Conservation (phyloP, 2,113 vertebrate genomes). For the Otolemur garnettii region DNA sequence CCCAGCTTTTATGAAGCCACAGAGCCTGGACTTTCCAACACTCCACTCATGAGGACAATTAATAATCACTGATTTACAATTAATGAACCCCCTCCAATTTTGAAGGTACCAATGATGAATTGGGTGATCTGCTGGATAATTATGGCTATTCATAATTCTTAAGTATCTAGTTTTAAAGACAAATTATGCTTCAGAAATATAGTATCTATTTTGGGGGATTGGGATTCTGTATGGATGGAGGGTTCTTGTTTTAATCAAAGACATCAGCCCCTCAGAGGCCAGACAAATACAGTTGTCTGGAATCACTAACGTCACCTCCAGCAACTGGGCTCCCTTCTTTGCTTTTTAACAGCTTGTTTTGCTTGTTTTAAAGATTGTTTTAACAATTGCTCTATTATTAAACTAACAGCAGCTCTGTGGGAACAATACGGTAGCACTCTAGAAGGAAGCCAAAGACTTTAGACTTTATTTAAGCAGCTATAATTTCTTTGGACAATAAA, state of each 20-base stretch:
- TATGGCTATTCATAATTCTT: background rate
- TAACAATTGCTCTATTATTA: slow-evolving; percentile 77
- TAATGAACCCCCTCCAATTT: slow-evolving; percentile 21
- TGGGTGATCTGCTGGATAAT: slow-evolving; percentile 5
- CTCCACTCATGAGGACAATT: background rate
- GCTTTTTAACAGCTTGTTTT: slow-evolving; percentile 76
- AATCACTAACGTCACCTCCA: slow-evolving; percentile 40
- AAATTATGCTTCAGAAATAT: slow-evolving; percentile 1
- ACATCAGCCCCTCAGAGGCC: background rate
- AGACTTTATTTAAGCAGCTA: slow-evolving; percentile 78
- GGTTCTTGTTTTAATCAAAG: slow-evolving; percentile 45
- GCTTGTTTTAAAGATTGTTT: slow-evolving; percentile 81
- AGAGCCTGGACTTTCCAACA: background rate
- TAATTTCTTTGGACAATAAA: slow-evolving; percentile 79
- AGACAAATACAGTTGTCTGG: slow-evolving; percentile 36
- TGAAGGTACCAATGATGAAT: background rate
- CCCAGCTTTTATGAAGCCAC: background rate
- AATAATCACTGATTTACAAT: background rate
- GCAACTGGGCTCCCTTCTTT: slow-evolving; percentile 43
- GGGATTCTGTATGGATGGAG: background rate
- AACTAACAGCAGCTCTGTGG: slow-evolving; percentile 77
- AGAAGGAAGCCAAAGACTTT: slow-evolving; percentile 76
- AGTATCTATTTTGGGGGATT: background rate
- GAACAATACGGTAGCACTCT: slow-evolving; percentile 76
- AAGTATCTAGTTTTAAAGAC: slow-evolving; percentile 45